Evolutionary conservation across 2,113 vertebrate genomes (phyloP).

Genomic region (Cheirogaleus medius): DNA sequence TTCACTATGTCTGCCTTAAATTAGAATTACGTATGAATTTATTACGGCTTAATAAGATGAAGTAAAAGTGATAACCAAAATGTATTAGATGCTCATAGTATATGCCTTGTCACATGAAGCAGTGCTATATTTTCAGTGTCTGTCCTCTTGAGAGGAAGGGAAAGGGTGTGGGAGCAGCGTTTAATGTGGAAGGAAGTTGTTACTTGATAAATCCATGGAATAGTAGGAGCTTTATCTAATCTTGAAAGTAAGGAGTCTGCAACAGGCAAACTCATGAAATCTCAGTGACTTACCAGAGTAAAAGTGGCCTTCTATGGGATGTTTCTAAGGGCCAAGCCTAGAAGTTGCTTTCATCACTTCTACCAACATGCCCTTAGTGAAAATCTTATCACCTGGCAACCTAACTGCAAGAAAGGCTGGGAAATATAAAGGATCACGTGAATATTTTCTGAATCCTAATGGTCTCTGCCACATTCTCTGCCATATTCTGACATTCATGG

Average conservation of each 20-base stretch:
- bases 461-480: background rate
- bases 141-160: background rate
- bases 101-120: background rate
- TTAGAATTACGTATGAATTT: background rate
- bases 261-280: background rate
- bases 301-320: background rate
- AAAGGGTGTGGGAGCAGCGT: background rate
- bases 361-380: background rate
- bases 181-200: background rate
- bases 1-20: background rate
- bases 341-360: background rate
- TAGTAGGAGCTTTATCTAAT: background rate
- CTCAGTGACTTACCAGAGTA: background rate
- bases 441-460: background rate
- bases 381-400: background rate
- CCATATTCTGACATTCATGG: too few species aligned
- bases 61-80: background rate
- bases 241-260: background rate
- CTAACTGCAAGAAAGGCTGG: background rate
- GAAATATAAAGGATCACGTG: background rate
- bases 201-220: background rate
- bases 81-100: background rate
- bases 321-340: background rate
- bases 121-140: background rate
- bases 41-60: background rate